These are phyloP conservation scores for Corbicula japonica DNA, from an alignment of 2,888 invertebrate genomes.

Conservation along the genomic window DNA sequence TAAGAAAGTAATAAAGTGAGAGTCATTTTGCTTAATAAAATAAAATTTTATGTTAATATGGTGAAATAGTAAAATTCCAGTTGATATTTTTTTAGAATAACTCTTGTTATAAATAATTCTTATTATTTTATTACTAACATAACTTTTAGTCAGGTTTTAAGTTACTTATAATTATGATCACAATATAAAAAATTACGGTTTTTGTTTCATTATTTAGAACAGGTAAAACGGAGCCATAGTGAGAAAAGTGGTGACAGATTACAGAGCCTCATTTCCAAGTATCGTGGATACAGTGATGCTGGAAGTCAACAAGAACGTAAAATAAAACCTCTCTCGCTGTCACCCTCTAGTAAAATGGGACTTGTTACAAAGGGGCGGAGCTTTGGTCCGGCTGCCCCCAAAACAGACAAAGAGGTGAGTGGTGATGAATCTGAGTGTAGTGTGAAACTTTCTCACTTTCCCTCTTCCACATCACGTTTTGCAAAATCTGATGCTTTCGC, in stretches of 20 bases:
- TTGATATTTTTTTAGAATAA: too few species aligned
- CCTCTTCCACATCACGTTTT: constrained; percentile 40
- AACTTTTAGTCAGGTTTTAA: too few species aligned
- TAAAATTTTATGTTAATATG: too few species aligned
- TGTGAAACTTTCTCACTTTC: constrained; percentile 38
- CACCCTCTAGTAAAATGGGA: constrained; percentile 72
- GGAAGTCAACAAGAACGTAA: constrained; percentile 68
- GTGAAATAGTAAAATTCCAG: too few species aligned
- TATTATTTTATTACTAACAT: too few species aligned
- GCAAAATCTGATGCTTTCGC: constrained; percentile 41
- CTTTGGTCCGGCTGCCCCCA: constrained; percentile 74
- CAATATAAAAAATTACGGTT: too few species aligned
- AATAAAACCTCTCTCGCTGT: constrained; percentile 71
- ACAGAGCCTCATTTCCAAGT: constrained; percentile 81
- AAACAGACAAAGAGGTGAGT: constrained; percentile 71
- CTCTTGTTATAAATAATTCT: too few species aligned
- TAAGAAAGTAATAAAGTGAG: too few species aligned
- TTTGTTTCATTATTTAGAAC: constrained; percentile 56
- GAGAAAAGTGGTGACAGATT: constrained; percentile 76
- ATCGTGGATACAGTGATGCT: constrained; percentile 76
- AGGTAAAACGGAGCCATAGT: constrained; percentile 67
- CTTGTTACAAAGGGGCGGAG: constrained; percentile 74
- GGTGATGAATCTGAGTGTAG: constrained; percentile 37
- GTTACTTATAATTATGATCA: too few species aligned
- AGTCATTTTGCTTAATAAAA: too few species aligned